Evolutionary conservation across 2,888 invertebrate species (phyloP), one percentile per base, ranked within the genome.

Genomic region (Epiblema foenella): DNA sequence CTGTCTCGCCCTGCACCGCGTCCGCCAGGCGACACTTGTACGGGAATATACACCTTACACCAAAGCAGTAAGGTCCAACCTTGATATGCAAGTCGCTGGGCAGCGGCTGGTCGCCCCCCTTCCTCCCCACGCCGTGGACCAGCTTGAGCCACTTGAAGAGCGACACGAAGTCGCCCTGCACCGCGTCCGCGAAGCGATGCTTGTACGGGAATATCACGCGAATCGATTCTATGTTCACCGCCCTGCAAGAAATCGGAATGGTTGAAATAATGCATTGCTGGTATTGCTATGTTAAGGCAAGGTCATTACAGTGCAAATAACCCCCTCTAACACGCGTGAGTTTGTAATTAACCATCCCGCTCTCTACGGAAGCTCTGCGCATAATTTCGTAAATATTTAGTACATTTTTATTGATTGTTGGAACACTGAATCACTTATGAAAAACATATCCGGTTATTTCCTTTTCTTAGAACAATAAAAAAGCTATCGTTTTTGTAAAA

Each of bases 111-210:
- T 95, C 94, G 0, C 90, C 88, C 0, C 96, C 95, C 63, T 95
- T 95, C 84, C 95, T 96, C 83, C 95, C 94, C 59, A 95, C 89
- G 56, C 94, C 94, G 85, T 99, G 98, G 12, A 98, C 95, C 73
- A 96, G 89, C 87, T 98, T 98, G 68, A 99, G 88, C 99, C 99
- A 99, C 86, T 99, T 99, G 82, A 97, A 95, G 39, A 98, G 94
- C 0, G 98, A 97, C n/a, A 99, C 95, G 73, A 98, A 95, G 83
- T 98, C 97, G 76, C 97, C 97, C 83, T 97, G 97, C 72, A 98
- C 96, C 0, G 98, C 97, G 73, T 97, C 97, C 17, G 98, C 97
- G 84, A 97, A 98, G 66, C 97, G 95, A 82, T 98, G 98, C 80
- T 97, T 96, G 88, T 98, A 97, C 0, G 98, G 98, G 83, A 98